Evolutionary conservation across 1,140 invertebrate species (phyloP), one percentile per base, ranked within the genome.

Genomic region (Mizuhopecten yessoensis): DNA sequence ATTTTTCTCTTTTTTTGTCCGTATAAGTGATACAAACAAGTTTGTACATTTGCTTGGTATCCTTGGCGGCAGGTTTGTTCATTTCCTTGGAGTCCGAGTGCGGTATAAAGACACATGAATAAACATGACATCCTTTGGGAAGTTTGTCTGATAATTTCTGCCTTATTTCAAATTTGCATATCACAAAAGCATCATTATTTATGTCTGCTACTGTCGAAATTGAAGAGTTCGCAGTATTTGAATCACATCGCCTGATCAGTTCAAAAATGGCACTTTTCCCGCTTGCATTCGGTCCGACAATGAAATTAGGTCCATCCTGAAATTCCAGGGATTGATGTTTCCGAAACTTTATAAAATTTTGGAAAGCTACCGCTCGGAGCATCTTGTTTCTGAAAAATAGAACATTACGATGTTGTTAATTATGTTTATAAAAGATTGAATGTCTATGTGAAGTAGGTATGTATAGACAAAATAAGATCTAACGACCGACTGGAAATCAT

Each of bases 241-340:
- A 42, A 17, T 87, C 33, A 45, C 86, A 45, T 39, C 89, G 33
- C 20, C 89, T 86, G 34, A 90, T 87, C n/a, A 90, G 34, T 87
- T 90, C 89, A 45, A 90, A 90, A 33, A 90, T 45, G 49, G 36
- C 75, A 17, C 33, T 86, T 33, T 90, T 90, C 9, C 89, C 89
- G 0, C 13, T 39, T 42, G 75, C 86, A 87, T 90, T 90, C 0
- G 75, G 34, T 10, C 89, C 86, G 45, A 90, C 86, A 33, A 90
- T 29, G 34, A 87, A 87, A 17, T 90, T 90, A 15, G 29, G n/a
- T 9, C 89, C 89, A 15, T 90, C 33, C n/a, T 90, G 0, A 90
- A 90, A 87, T 33, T 39, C 11, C 2, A 90, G n/a, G 39, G 34
- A 13, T 34, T 90, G 89, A 33, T 29, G 86, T 9, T 87, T 0